Evolutionary conservation across 1,140 invertebrate species (phyloP), one percentile per base, ranked within the genome.

Genomic region (Drepana arcuata): DNA sequence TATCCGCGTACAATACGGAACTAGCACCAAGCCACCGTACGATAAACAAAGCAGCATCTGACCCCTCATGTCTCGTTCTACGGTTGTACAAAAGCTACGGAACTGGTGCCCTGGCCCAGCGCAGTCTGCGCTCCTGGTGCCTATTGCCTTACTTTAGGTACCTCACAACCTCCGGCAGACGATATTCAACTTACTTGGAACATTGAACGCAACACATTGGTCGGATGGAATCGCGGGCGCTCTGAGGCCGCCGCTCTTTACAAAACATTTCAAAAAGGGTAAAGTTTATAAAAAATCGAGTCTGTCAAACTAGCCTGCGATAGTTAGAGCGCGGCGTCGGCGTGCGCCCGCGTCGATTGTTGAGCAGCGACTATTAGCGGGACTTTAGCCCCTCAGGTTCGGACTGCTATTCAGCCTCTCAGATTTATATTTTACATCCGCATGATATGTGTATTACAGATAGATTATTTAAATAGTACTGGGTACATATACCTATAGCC

Each of bases 1-100:
- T 66, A 63, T 66, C 60, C 24, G 4, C 18, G 18, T 21, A 9
- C 18, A 10, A 68, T 61, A 66, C 43, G 52, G 60, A 72, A 69
- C 69, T 77, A 81, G 72, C 74, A 78, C 69, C 70, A 74, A 79
- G 72, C 74, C 74, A 74, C 64, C 66, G 62, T 71, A 77, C 64
- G 59, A 67, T 45, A 54, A 49, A 53, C 46, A 39, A 72, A 70
- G 61, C 56, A 45, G 58, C 60, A 41, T 48, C 44, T 36, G 33
- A 38, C 34, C 40, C 31, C 45, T 46, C 50, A 47, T 30, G 25
- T 50, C 43, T 43, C 44, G 24, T 26, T 10, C 24, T 26, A 10
- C 24, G 36, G 32, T 37, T 41, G 42, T 63, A 69, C 55, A 64
- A 67, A 67, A 69, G 66, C 63, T 65, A 66, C n/a, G n/a, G n/a